Conservation (phyloP, 1,140 invertebrate species). For the Dendrolimus punctatus region DNA sequence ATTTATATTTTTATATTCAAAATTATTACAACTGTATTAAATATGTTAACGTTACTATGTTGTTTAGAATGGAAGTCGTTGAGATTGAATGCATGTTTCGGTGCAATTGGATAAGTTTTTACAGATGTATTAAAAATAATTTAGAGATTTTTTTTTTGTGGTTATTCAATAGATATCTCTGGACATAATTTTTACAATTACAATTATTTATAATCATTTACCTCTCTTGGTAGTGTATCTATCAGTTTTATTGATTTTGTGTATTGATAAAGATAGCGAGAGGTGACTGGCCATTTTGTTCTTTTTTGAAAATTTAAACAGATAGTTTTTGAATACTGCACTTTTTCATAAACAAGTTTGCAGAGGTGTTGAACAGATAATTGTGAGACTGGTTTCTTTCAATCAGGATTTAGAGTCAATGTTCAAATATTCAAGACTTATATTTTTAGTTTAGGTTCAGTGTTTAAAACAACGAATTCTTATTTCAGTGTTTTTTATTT, state of each 20-base stretch:
- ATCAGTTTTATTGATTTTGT: background rate
- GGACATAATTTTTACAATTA: slow-evolving; percentile 9
- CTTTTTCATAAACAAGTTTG: slow-evolving; percentile 21
- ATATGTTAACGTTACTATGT: slow-evolving; percentile 20
- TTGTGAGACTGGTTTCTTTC: too few relatives aligned
- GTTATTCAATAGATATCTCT: slow-evolving; percentile 12
- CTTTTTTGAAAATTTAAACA: slow-evolving; percentile 11
- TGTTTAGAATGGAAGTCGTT: slow-evolving; percentile 29
- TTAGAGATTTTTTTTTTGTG: slow-evolving; percentile 8
- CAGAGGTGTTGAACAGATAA: slow-evolving; percentile 30
- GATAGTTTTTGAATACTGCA: slow-evolving; percentile 15
- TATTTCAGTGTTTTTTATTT: slow-evolving; percentile 5
- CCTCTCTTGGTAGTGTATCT: background rate
- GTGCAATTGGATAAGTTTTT: slow-evolving; percentile 38
- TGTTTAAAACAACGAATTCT: slow-evolving; percentile 49
- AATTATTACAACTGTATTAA: slow-evolving; percentile 5
- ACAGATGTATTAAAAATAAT: slow-evolving; percentile 5
- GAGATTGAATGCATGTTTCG: slow-evolving; percentile 39
- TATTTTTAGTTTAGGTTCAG: slow-evolving; percentile 33
- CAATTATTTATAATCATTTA: slow-evolving; percentile 1
- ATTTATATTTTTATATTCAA: slow-evolving; percentile 26
- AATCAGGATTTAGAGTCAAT: too few relatives aligned
- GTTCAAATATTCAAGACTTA: background rate
- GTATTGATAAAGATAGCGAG: slow-evolving; percentile 4
- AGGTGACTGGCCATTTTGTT: slow-evolving; percentile 30